phyloP scores from a whole-genome alignment of 2,113 vertebrate genomes.

The Pyxicephalus adspersus region DNA sequence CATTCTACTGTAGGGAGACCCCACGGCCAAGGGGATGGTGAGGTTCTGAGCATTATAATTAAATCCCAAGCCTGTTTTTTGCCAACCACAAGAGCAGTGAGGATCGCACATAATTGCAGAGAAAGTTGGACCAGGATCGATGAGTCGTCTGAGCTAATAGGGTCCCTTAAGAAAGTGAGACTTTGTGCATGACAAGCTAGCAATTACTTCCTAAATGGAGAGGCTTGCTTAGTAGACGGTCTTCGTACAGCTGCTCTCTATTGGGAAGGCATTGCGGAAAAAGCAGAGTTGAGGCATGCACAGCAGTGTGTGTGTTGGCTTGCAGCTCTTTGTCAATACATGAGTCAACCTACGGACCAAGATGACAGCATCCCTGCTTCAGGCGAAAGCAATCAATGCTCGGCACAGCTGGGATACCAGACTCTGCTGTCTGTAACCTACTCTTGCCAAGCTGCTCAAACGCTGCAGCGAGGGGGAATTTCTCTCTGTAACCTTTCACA shows the following conservation, averaged over 20 bases:
- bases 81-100: slow-evolving; percentile 76
- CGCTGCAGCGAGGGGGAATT: not conserved
- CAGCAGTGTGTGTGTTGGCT: slow-evolving; percentile 74
- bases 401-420: slow-evolving; percentile 74
- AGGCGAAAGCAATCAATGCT: slow-evolving; percentile 88
- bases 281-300: slow-evolving; percentile 60
- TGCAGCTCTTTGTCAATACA: slow-evolving; percentile 81
- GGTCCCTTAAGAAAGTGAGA: slow-evolving; percentile 70
- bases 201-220: slow-evolving; percentile 32
- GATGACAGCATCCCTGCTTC: slow-evolving; percentile 84
- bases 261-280: slow-evolving; percentile 68
- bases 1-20: slow-evolving; percentile 65
- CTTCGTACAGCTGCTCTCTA: slow-evolving; percentile 68
- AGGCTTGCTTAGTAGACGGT: slow-evolving; percentile 59
- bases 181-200: not conserved
- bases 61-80: slow-evolving; percentile 66
- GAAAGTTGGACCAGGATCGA: slow-evolving; percentile 57
- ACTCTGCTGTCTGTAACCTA: slow-evolving; percentile 61
- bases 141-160: slow-evolving; percentile 69
- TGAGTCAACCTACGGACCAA: slow-evolving; percentile 81
- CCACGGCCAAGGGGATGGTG: slow-evolving; percentile 63
- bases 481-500: slow-evolving; percentile 32
- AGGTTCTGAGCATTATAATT: slow-evolving; percentile 59
- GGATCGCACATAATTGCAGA: slow-evolving; percentile 66
- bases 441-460: slow-evolving; percentile 25